Base-by-base conservation (phyloP, 1,140 invertebrate species). In the Leguminivora glycinivorella region DNA sequence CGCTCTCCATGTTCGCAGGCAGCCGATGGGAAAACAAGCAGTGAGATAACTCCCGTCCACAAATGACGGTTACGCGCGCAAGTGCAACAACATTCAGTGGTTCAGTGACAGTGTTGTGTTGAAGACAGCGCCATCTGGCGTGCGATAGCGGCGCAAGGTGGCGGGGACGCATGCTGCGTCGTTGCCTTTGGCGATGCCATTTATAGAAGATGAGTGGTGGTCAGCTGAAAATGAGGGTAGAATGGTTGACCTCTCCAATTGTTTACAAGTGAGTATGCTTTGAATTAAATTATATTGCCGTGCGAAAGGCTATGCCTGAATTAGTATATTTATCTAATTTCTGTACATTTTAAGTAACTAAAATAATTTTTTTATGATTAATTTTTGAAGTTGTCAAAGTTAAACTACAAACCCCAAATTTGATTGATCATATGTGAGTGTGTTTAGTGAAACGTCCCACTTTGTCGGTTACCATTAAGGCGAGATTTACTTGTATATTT, bases 131-230 rank as follows among this genome's bases (percentile, higher is more conserved):
- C 87, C 88, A 80, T 75, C 84, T 87, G 83, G 85, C 86, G 85
- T 84, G 70, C 69, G 70, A 70, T 75, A 79, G 77, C 70, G 74
- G 82, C 76, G 80, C 83, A 92, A 85, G 81, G 93, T 93, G 93
- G 93, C 92, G 92, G 92, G 92, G 89, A 92, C 93, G 85, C 92
- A 93, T 91, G 93, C 93, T 89, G 92, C 93, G 89, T 91, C 93
- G 92, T 92, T 93, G 92, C 92, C 94, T 83, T 92, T 94, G 94
- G 94, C 94, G 93, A 98, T 98, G 97, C 96, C 97, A 93, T 98
- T 98, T 94, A 97, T 98, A 92, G 96, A 98, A 93, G 97, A 98
- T 93, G 96, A 97, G 85, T 94, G 97, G 78, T 98, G 96, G 97
- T 96, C 96, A 93, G 96, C 96, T 85, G 96, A 97, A 93, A 96